Percentiles rank a stretch among this genome's conserved stretches.
Conservation (phyloP, 1,140 invertebrate genomes). For the Macrocentrus cingulum region DNA sequence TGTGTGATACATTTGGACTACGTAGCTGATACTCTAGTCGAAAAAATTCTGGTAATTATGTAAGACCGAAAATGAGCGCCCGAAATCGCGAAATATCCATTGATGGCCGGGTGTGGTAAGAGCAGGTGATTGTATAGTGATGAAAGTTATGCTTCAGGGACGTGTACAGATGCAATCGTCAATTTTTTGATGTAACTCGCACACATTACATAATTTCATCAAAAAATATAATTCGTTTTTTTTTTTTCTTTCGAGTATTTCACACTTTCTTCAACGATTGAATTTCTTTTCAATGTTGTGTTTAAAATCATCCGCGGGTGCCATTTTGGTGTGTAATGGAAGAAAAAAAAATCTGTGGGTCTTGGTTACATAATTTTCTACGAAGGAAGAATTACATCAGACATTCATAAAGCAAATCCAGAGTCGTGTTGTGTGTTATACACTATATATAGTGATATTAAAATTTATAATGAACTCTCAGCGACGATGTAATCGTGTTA, state of each 20-base stretch:
- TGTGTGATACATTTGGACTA: neutral
- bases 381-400: slow-evolving; percentile 19
- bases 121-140: neutral
- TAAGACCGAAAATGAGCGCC: no score
- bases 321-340: no score
- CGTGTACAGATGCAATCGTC: slow-evolving; percentile 6
- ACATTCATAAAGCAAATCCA: slow-evolving; percentile 12
- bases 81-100: no score
- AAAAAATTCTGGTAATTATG: no score
- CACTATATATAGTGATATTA: slow-evolving; percentile 8
- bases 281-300: slow-evolving; percentile 7
- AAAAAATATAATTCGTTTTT: no score
- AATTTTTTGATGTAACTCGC: neutral
- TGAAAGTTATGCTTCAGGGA: neutral
- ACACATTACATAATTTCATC: neutral
- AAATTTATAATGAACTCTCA: slow-evolving; percentile 24
- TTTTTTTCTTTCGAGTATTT: neutral
- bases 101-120: no score
- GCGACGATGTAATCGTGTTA: slow-evolving; percentile 13
- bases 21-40: neutral
- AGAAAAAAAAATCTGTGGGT: neutral
- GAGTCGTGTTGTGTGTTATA: neutral
- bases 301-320: neutral
- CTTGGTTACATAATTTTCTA: slow-evolving; percentile 1
- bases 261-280: neutral